Percentiles rank a stretch among this genome's conserved stretches.
Conservation (phyloP, 2,797 vertebrate genomes). For the Phrynocephalus forsythii region DNA sequence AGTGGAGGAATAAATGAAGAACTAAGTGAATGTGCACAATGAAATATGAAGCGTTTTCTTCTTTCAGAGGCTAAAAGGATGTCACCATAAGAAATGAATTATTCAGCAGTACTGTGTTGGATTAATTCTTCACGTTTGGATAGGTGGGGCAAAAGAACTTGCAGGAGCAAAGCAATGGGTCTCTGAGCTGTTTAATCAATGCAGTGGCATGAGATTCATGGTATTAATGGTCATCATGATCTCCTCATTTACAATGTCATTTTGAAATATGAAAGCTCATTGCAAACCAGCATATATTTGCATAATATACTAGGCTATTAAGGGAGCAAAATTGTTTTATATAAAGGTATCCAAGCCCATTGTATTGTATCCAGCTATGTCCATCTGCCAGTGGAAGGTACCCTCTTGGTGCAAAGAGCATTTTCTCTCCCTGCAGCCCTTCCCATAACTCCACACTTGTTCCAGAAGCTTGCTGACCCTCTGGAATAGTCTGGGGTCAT, state of each 20-base stretch:
- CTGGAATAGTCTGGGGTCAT: not conserved
- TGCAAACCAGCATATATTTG: constrained; percentile 56
- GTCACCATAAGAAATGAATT: constrained; percentile 31
- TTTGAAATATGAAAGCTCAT: not conserved
- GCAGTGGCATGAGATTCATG: constrained; percentile 30
- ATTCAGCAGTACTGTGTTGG: constrained; percentile 12
- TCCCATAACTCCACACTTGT: not conserved
- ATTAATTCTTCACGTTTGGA: constrained; percentile 33
- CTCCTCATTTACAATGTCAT: constrained; percentile 50
- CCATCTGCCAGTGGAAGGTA: not conserved
- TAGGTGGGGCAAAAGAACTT: constrained; percentile 21
- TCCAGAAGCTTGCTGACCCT: not conserved
- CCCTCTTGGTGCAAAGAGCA: not conserved
- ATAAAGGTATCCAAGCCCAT: constrained; percentile 9
- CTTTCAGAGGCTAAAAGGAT: constrained; percentile 14
- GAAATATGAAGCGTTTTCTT: constrained; percentile 54
- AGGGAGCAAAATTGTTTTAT: constrained; percentile 7
- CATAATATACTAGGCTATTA: constrained; percentile 9
- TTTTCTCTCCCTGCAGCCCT: not conserved
- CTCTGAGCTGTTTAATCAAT: constrained; percentile 42
- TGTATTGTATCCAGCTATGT: not conserved
- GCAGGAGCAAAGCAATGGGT: constrained; percentile 6
- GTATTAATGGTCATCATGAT: constrained; percentile 11
- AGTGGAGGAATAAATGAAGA: constrained; percentile 15
- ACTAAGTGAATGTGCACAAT: constrained; percentile 11